Evolutionary conservation across 2,888 invertebrate species (phyloP), one percentile per base, ranked within the genome.

Genomic region (Dermolepida albohirtum): DNA sequence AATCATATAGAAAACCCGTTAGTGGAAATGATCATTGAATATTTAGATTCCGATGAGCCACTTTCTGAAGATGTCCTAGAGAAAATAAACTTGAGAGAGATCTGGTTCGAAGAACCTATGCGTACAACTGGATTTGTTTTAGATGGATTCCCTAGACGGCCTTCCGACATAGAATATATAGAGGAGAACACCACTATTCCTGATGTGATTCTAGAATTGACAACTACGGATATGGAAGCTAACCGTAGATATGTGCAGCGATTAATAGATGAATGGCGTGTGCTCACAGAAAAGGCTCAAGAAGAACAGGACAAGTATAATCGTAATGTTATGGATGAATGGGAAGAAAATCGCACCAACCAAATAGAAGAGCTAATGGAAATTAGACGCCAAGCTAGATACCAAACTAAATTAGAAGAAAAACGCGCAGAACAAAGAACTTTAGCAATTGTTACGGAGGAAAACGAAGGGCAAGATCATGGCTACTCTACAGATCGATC

Each of bases 141-240:
- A 43, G 89, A 89, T 78, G 88, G 87, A 62, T 90, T 88, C 81
- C 90, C 90, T 7, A 87, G 84, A 77, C 78, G 86, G 67, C 78
- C 84, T 5, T 79, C 81, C 55, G 90, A 90, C 78, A 77, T 87
- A 2, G 84, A 87, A 71, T 83, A 85, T 43, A 87, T 89, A 84
- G 68, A 83, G 5, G 75, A 83, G 22, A 79, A 82, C 72, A 85
- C 79, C 75, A 83, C 85, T 40, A 84, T 89, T 59, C 90, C 90
- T 0, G 89, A 90, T 78, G 74, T 88, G 64, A 78, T 89, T 7
- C 79, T 90, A 49, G 85, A 87, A 77, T 76, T 89, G 69, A 81
- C 84, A 70, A 80, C 82, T 39, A 80, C 75, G 8, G 72, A 76
- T 16, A 65, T 72, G 6, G 72, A 74, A 64, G 64, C 80, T 14